Evolutionary conservation across 1,140 invertebrate genomes (phyloP).

Genomic region (Harpegnathos saltator): DNA sequence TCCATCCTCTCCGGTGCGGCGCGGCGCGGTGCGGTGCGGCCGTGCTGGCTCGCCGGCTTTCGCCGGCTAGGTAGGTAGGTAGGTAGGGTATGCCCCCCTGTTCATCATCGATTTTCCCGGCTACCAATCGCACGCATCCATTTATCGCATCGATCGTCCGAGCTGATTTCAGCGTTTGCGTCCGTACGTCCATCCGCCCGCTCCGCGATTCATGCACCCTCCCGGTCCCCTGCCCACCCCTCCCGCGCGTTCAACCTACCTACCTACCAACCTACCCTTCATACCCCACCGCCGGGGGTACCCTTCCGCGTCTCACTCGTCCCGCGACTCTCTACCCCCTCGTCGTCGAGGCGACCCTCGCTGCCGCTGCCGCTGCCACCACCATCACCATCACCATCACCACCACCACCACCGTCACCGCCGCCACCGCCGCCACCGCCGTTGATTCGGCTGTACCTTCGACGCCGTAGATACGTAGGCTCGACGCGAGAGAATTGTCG

Average conservation of each 20-base stretch:
- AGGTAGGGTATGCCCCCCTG: conserved; percentile 81
- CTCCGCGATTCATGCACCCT: conserved; percentile 70
- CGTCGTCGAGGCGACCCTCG: conserved; percentile 35
- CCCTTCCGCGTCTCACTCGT: conserved; percentile 18
- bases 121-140: conserved; percentile 86
- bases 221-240: conserved; percentile 34
- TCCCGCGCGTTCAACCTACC: conserved; percentile 11
- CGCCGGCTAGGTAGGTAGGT: conserved; percentile 64
- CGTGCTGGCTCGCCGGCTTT: conserved; percentile 67
- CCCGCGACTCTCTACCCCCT: conserved; percentile 58
- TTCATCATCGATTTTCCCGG: conserved; percentile 85
- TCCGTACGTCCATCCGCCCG: conserved; percentile 79
- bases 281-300: conserved; percentile 15
- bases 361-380: background rate
- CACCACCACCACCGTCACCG: background rate
- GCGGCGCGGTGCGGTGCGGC: conserved; percentile 64
- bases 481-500: conserved; percentile 44
- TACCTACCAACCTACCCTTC: conserved; percentile 15
- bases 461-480: conserved; percentile 47
- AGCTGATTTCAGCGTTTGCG: conserved; percentile 84
- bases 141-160: conserved; percentile 86
- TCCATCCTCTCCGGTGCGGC: conserved; percentile 81
- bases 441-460: conserved; percentile 60
- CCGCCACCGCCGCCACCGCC: background rate
- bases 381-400: background rate